phyloP scores from a whole-genome alignment of 2,113 vertebrate species.

The Lontra canadensis region DNA sequence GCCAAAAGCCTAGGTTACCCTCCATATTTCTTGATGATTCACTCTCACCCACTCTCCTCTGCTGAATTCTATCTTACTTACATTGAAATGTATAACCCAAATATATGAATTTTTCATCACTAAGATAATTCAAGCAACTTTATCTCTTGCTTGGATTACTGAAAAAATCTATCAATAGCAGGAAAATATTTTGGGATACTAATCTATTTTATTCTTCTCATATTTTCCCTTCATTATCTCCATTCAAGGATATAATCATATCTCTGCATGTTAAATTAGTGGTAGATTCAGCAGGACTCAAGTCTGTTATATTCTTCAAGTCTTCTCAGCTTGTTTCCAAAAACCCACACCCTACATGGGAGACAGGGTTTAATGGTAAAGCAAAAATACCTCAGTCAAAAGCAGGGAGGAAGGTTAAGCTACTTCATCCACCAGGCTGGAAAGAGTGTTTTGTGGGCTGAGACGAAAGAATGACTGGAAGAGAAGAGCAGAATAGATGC shows the following conservation, averaged over 20 bases:
- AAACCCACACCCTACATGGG: background rate
- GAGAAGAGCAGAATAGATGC: background rate
- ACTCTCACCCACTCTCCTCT: background rate
- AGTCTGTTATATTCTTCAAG: background rate
- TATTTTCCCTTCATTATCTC: background rate
- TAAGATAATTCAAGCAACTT: background rate
- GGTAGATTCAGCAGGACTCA: background rate
- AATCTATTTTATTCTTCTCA: background rate
- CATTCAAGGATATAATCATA: background rate
- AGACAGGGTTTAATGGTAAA: background rate
- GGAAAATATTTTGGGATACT: background rate
- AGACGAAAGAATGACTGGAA: background rate
- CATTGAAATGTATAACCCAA: background rate
- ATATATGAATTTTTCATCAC: background rate
- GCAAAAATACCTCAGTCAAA: background rate
- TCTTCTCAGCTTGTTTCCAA: background rate
- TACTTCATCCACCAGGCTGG: background rate
- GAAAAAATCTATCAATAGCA: background rate
- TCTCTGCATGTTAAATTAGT: background rate
- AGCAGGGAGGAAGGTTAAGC: background rate
- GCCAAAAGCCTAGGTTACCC: background rate
- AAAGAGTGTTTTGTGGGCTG: background rate
- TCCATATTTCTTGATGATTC: background rate
- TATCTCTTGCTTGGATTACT: background rate
- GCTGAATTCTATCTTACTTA: background rate